Evolutionary conservation across 2,797 vertebrate genomes (phyloP), one percentile per base, ranked within the genome.

Genomic region (Scomberomorus guttatus): DNA sequence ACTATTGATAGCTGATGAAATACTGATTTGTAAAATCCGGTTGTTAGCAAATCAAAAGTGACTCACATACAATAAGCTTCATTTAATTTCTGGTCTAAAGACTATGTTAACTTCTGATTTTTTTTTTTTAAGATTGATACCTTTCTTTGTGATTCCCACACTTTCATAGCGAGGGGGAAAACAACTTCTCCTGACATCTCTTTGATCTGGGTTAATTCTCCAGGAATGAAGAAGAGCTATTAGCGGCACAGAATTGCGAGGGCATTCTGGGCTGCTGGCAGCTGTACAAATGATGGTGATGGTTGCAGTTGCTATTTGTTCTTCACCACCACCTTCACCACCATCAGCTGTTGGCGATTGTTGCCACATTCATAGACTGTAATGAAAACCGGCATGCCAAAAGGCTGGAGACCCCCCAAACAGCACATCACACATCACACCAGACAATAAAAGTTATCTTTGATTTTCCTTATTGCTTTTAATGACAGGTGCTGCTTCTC

Each of bases 251-350:
- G 87, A 52, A 87, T 92, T 91, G 89, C 80, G 80, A 87, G 75
- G 82, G 86, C 20, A 70, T 90, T 87, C 89, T 74, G 82, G 65
- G 75, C 77, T 11, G 34, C 86, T 39, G 86, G 90, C 95, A 95
- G 94, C 94, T 95, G 94, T 90, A 90, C 93, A 93, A 93, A 94
- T 93, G 90, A 90, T 76, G 70, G 65, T 76, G 86, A 94, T 88
- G n/a, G n/a, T 93, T 87, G 82, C 88, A 73, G 87, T 79, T 91
- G 91, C 77, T 92, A 93, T 94, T 95, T 92, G 82, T 87, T 92
- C 91, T 85, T 79, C 76, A 80, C 67, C 67, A 81, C 81, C 83
- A 82, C 79, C 89, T 91, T 87, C 79, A 72, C 79, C 81, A 14
- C 79, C 84, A 76, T 88, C 94, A 96, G 93, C 93, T 94, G 94